Conservation (phyloP, 2,888 invertebrate species). For the Diadromus collaris region DNA sequence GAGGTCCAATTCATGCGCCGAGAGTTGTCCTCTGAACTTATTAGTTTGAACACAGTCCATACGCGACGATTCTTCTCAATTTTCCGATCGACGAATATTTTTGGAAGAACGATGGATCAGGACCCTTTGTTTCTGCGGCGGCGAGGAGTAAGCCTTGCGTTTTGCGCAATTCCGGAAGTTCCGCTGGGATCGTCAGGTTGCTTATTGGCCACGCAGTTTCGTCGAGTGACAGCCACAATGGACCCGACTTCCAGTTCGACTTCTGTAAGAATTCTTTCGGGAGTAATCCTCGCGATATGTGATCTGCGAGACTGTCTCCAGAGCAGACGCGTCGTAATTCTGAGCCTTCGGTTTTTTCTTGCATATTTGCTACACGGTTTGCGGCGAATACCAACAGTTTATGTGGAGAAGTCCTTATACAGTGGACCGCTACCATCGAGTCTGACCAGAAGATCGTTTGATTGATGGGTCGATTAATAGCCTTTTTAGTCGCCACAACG, state of each 20-base stretch:
- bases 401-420: slow-evolving; percentile 41
- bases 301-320: slow-evolving; percentile 41
- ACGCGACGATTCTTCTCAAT: not conserved
- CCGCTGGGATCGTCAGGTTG: not conserved
- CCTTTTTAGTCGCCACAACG: not conserved
- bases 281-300: slow-evolving; percentile 31
- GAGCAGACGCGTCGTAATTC: slow-evolving; percentile 40
- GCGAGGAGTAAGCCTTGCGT: not conserved
- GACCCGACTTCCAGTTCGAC: slow-evolving; percentile 23
- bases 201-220: not conserved
- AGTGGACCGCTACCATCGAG: slow-evolving; percentile 41
- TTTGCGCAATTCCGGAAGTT: not conserved
- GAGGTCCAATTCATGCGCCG: not conserved
- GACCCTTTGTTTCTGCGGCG: not conserved
- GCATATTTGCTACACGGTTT: slow-evolving; percentile 48
- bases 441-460: slow-evolving; percentile 26
- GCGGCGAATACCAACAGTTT: slow-evolving; percentile 35
- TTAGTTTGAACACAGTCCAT: not conserved
- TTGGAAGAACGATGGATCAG: not conserved
- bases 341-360: not conserved
- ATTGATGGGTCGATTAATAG: not conserved
- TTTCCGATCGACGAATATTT: not conserved
- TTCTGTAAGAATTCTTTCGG: slow-evolving; percentile 33
- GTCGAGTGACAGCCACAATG: too few relatives aligned
- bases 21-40: not conserved